Evolutionary conservation across 2,797 vertebrate genomes (phyloP), one percentile per base, ranked within the genome.

Genomic region (Acanthopagrus latus): DNA sequence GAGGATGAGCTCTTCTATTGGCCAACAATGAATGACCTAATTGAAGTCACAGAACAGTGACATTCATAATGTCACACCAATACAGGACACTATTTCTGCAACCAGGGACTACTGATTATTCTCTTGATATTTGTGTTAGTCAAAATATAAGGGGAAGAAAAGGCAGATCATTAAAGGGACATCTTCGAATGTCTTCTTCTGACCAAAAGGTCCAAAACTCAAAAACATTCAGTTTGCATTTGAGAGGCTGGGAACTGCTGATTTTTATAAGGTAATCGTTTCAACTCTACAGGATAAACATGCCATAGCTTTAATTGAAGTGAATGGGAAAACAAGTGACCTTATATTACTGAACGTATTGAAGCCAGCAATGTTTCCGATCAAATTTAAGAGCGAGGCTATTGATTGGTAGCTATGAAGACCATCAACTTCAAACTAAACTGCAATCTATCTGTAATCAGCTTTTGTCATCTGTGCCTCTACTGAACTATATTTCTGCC

Each of bases 351-450:
- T 54, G 13, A 18, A 29, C 27, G 21, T 66, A 57, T 10, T 54
- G 21, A 21, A 71, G 38, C 20, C 63, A 14, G 64, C 52, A 41
- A 67, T 18, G 64, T 16, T 20, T 11, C 17, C n/a, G 46, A 43
- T 11, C 51, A 7, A 41, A 44, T 17, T 21, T 51, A 23, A 48
- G 25, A 73, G 63, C 56, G 46, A 63, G 38, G 44, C 27, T 21
- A 18, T 25, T 51, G 38, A 55, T 47, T 7, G 48, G 71, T 80
- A 43, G 55, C 70, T 58, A 78, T 84, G 67, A 67, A 56, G 29
- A 87, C 68, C 33, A 74, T 64, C 47, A 23, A 33, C 59, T 76
- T 54, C 63, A 38, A 72, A 77, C 7, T 63, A 38, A 17, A 60
- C 27, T 3, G 20, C 20, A 64, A 72, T 48, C 46, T 55, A 66